These are phyloP conservation scores for Dasyornis broadbenti DNA, from an alignment of 2,113 vertebrate genomes.

Conservation along the genomic window DNA sequence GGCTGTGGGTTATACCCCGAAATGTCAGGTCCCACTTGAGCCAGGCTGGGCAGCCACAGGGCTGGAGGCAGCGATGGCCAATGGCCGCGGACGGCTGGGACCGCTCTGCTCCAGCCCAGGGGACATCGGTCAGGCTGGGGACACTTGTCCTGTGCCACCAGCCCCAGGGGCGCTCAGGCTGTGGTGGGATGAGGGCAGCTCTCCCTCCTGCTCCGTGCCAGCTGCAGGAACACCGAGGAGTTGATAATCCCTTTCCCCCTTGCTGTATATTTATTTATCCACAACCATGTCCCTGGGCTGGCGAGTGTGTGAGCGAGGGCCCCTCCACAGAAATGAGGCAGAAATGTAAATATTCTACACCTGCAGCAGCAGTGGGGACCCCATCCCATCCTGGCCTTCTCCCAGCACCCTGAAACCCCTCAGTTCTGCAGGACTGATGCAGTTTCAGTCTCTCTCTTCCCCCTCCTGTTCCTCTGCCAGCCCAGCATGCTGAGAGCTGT, in stretches of 20 bases:
- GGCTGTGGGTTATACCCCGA: background rate
- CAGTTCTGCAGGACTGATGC: background rate
- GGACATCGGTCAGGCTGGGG: background rate
- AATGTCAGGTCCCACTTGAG: background rate
- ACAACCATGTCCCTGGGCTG: background rate
- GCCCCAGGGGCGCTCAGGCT: background rate
- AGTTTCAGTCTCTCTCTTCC: background rate
- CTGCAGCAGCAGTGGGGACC: background rate
- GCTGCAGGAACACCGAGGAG: fast-evolving
- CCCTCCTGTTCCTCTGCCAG: background rate
- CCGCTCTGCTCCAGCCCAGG: background rate
- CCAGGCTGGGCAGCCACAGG: background rate
- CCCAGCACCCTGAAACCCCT: background rate
- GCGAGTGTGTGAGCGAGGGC: background rate
- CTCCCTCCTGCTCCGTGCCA: background rate
- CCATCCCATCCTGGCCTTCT: background rate
- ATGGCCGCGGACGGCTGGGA: background rate
- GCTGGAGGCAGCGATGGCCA: fast-evolving
- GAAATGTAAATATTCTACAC: background rate
- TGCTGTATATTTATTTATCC: background rate
- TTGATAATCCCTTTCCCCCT: background rate
- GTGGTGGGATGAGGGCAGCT: background rate
- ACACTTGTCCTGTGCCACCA: background rate
- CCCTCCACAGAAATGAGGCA: background rate
- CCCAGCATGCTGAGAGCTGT: background rate